Evolutionary conservation across 35 echinoderm and acorn worm species (phyloP), one percentile per base, ranked within the genome.

Genomic region (Heliocidaris erythrogramma): DNA sequence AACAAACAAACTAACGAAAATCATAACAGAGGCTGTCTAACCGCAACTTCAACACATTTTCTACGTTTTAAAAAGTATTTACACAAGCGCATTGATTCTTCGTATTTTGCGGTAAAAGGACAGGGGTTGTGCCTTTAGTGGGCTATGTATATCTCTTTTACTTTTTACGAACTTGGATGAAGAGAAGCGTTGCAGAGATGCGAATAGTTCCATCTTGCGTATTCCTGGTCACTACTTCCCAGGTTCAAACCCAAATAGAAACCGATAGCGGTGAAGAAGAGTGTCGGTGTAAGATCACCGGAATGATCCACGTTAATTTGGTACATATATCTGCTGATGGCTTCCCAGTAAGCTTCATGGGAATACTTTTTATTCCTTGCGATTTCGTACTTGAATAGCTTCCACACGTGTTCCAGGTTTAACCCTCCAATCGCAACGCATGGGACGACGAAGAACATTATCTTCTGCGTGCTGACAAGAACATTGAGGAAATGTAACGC

Each of bases 391-490:
- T 88, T 52, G 1, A 96, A 91, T 10, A 85, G 29, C 49, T 71
- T 49, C 95, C 95, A 96, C 11, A 96, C 53, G 86, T 96, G 93
- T 29, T 96, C 93, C 6, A 96, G 60, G 32, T 96, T 96, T 2
- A 96, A 30, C 85, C 95, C 93, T 18, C 95, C 95, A 11, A 96
- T 86, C 9, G 95, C 93, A 30, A 90, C 14, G 31, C 29, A 96
- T 7, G 95, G 95, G 13, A 96, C 30, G 24, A 96, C 95, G 47
- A 96, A 94, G 86, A 96, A 96, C 95, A 96, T 96, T 52, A 96
- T 94, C 47, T 96, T 96, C 93, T 96, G 93, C 18, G 93, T 91
- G 93, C 93, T 49, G 85, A 96, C 59, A 30, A 96, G 93, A 53
- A 96, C 27, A 31, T 96, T 96, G 35, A 96, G 93, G 29, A 96